Conservation (phyloP, 2,113 vertebrate species). For the Myotis davidii region DNA sequence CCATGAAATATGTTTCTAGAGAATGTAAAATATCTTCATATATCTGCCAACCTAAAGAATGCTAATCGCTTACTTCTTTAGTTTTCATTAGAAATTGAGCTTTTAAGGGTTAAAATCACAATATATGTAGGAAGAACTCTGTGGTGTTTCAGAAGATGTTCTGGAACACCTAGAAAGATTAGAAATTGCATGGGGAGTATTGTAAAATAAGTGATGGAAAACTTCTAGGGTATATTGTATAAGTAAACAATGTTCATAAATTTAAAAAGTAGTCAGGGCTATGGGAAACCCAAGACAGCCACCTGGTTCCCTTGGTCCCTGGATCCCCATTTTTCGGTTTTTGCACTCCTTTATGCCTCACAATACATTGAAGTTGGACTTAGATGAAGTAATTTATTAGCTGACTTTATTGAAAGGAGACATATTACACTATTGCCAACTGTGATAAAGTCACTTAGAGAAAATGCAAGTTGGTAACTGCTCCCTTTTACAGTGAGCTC, state of each 20-base stretch:
- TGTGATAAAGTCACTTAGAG: neutral
- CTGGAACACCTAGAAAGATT: neutral
- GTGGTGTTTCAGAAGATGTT: neutral
- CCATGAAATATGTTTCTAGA: neutral
- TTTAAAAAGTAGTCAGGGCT: no score
- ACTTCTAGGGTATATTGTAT: no score
- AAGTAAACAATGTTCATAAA: no score
- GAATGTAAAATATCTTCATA: neutral
- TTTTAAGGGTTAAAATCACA: neutral
- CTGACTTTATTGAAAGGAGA: neutral
- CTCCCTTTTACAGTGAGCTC: neutral
- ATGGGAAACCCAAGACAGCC: no score
- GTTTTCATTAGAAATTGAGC: neutral
- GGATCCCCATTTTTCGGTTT: no score
- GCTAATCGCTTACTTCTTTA: neutral
- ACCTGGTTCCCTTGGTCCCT: no score
- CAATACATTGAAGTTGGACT: neutral
- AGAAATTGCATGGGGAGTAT: no score
- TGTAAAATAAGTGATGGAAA: no score
- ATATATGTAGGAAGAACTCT: neutral
- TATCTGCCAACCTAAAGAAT: neutral
- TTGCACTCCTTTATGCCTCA: no score
- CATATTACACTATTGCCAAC: neutral
- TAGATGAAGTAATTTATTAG: neutral
- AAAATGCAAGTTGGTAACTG: neutral